Percentiles rank a stretch among this genome's conserved stretches.
Conservation (phyloP, 2,113 vertebrate genomes). For the Bufo bufo region DNA sequence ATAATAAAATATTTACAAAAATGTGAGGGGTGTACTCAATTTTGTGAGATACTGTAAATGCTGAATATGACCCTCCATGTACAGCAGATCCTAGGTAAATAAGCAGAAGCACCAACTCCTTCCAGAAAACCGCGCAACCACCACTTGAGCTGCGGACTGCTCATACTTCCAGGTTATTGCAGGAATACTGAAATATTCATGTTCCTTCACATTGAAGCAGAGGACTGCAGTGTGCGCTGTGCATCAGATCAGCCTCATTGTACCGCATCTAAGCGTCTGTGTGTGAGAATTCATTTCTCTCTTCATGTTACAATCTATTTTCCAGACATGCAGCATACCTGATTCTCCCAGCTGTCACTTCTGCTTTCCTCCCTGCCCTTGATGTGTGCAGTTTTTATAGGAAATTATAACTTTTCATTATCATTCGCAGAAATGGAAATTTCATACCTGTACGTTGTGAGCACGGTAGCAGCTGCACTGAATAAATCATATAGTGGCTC, state of each 20-base stretch:
- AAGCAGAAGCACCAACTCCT: neutral
- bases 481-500: conserved; percentile 8
- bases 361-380: conserved; percentile 11
- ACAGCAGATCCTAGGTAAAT: neutral
- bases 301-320: conserved; percentile 40
- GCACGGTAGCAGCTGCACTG: neutral
- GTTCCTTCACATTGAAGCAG: conserved; percentile 1
- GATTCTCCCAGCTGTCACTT: conserved; percentile 31
- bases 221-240: conserved; percentile 2
- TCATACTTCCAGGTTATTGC: neutral
- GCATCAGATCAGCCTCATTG: conserved; percentile 49
- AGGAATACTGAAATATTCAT: conserved; percentile 43
- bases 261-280: neutral
- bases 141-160: neutral
- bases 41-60: too few species aligned
- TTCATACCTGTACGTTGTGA: conserved; percentile 6
- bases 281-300: conserved; percentile 50
- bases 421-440: conserved; percentile 12
- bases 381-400: conserved; percentile 11
- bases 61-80: neutral
- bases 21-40: too few species aligned
- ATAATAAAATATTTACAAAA: too few species aligned
- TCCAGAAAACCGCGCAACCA: neutral
- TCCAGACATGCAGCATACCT: neutral
- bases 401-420: conserved; percentile 52